phyloP scores from a whole-genome alignment of 2,888 invertebrate genomes.

The Nymphalis urticae region DNA sequence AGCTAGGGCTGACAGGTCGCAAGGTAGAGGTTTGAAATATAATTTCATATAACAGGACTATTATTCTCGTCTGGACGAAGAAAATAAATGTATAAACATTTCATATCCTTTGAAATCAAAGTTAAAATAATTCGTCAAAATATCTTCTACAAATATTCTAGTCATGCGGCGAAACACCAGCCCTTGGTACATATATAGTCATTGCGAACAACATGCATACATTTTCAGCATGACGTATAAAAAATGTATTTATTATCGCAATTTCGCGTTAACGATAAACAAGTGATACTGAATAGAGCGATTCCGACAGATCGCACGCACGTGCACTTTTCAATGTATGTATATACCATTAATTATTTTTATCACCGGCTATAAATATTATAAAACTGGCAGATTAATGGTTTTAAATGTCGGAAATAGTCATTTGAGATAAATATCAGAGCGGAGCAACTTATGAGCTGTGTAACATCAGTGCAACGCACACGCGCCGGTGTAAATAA shows the following conservation, averaged over 20 bases:
- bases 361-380: constrained; percentile 19
- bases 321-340: not conserved
- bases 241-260: too few relatives aligned
- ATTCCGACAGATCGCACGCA: not conserved
- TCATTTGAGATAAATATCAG: constrained; percentile 18
- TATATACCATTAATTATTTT: constrained; percentile 7
- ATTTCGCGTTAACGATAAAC: not conserved
- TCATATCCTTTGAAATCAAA: too few relatives aligned
- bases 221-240: too few relatives aligned
- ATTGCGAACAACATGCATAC: too few relatives aligned
- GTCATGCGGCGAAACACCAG: too few relatives aligned
- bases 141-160: too few relatives aligned
- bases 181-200: too few relatives aligned
- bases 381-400: constrained; percentile 17
- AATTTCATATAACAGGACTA: not conserved
- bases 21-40: too few relatives aligned
- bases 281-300: not conserved
- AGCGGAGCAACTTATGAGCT: constrained; percentile 16
- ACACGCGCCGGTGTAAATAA: constrained; percentile 19
- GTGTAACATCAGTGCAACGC: not conserved
- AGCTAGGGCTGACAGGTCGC: not conserved
- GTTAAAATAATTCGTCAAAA: too few relatives aligned
- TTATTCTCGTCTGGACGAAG: not conserved
- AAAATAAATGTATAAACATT: not conserved
- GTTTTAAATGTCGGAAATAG: constrained; percentile 23